These are phyloP conservation scores for Thymallus thymallus DNA, from an alignment of 2,113 vertebrate species.

Conservation along the genomic window DNA sequence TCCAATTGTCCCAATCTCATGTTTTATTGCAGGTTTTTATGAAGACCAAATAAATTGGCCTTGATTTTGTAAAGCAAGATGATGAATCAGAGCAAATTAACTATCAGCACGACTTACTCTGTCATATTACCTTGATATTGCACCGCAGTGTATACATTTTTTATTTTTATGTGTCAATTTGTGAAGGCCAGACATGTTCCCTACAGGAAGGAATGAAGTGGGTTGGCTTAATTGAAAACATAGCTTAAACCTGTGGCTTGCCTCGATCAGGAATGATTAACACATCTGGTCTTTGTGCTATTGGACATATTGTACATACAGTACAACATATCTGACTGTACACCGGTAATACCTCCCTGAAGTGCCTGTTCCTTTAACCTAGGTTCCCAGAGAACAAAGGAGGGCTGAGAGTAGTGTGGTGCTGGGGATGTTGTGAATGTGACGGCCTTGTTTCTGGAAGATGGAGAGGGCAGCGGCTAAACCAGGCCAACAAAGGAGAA, in stretches of 20 bases:
- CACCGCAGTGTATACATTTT: background rate
- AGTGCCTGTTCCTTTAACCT: background rate
- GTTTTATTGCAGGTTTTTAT: slow-evolving; percentile 38
- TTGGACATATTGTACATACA: no score
- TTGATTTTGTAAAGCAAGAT: slow-evolving; percentile 24
- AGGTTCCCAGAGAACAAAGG: slow-evolving; percentile 1
- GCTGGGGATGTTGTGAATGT: slow-evolving; percentile 24
- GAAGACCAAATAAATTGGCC: slow-evolving; percentile 30
- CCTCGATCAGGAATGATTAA: background rate
- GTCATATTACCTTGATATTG: background rate
- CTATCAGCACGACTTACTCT: background rate
- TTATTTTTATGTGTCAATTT: no score
- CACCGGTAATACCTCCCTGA: background rate
- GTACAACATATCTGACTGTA: background rate
- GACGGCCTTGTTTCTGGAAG: slow-evolving; percentile 47
- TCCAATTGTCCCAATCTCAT: slow-evolving; percentile 49
- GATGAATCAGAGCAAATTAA: slow-evolving; percentile 33
- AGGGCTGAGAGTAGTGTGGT: slow-evolving; percentile 13
- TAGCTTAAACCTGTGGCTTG: background rate
- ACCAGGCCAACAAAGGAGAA: slow-evolving; percentile 73
- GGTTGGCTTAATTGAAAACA: no score
- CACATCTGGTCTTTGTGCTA: background rate
- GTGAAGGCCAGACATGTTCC: background rate
- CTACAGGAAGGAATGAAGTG: no score
- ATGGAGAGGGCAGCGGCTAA: slow-evolving; percentile 50